Evolutionary conservation across 1,140 invertebrate genomes (phyloP).

Genomic region (Harlomillsia oculata): DNA sequence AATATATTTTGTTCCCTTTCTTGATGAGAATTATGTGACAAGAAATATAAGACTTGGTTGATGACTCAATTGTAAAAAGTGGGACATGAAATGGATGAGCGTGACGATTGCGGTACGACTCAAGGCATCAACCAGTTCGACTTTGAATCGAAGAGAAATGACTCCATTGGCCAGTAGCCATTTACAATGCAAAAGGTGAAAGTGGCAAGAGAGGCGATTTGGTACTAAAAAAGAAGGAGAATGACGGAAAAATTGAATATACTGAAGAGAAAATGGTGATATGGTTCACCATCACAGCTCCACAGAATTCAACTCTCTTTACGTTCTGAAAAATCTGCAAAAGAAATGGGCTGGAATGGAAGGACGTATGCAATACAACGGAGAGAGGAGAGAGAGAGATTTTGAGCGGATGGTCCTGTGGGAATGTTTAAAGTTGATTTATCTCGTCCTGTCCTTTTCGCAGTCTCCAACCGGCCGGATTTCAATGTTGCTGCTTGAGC

Average conservation of each 20-base stretch:
- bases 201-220: not conserved
- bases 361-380: constrained; percentile 25
- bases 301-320: no score
- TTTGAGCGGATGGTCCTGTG: constrained; percentile 25
- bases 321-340: constrained; percentile 10
- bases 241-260: not conserved
- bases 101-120: no score
- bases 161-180: constrained; percentile 10
- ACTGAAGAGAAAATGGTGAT: constrained; percentile 1
- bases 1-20: no score
- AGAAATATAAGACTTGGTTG: no score
- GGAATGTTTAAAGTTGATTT: constrained; percentile 32
- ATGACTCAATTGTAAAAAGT: no score
- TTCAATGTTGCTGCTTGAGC: no score
- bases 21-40: no score
- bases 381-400: constrained; percentile 27
- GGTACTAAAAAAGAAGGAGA: not conserved
- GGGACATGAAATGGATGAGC: no score
- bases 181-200: constrained; percentile 12
- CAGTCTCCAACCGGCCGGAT: not conserved
- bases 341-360: constrained; percentile 7
- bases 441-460: constrained; percentile 23
- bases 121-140: not conserved
- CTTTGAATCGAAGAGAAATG: constrained; percentile 18
- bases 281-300: constrained; percentile 5